Evolutionary conservation across 2,113 vertebrate genomes (phyloP).

Genomic region (Pristiophorus japonicus): DNA sequence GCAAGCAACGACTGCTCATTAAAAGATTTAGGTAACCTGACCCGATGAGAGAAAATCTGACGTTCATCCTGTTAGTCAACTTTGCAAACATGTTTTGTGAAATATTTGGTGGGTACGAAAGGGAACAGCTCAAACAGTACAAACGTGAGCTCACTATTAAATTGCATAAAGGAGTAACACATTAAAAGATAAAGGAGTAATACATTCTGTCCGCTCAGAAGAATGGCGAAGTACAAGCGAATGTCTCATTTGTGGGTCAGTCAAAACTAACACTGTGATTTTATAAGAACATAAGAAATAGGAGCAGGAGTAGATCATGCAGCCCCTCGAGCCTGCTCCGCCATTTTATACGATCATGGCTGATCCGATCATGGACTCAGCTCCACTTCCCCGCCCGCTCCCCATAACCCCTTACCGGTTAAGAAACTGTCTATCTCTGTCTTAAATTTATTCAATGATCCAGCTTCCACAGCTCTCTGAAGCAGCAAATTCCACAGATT

Average conservation of each 20-base stretch:
- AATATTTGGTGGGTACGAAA: neutral
- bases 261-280: neutral
- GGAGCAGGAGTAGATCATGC: too few species aligned
- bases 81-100: neutral
- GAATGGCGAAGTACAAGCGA: neutral
- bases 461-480: too few species aligned
- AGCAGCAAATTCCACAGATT: too few species aligned
- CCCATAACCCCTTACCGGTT: too few species aligned
- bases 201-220: neutral
- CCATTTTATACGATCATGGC: too few species aligned
- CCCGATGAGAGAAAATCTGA: neutral
- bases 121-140: neutral
- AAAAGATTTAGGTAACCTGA: neutral
- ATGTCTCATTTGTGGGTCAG: neutral
- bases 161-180: neutral
- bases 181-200: neutral
- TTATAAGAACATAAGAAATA: too few species aligned
- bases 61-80: neutral
- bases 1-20: neutral
- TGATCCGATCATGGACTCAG: too few species aligned
- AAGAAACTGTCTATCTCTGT: too few species aligned
- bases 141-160: neutral
- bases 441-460: too few species aligned
- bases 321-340: too few species aligned
- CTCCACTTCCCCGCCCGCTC: too few species aligned